Conservation (phyloP, 2,113 vertebrate genomes). For the Dendropsophus ebraccatus region DNA sequence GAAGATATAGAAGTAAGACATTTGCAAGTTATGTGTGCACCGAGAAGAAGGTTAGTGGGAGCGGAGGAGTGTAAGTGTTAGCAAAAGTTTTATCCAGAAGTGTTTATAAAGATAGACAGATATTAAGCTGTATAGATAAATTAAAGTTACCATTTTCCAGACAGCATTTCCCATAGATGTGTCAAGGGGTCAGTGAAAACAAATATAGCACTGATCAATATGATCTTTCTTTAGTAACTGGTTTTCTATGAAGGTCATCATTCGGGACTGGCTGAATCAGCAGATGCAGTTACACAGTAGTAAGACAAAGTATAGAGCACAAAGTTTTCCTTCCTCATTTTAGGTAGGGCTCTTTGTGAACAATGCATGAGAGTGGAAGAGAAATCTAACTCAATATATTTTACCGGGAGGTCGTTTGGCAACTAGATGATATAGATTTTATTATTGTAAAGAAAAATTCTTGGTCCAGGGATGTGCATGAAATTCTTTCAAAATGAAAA, state of each 20-base stretch:
- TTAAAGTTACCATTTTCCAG: not conserved
- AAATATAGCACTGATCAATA: not conserved
- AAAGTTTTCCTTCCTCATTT: not conserved
- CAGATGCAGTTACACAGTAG: not conserved
- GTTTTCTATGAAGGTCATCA: not conserved
- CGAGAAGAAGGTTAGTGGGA: no score
- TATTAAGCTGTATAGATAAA: not conserved
- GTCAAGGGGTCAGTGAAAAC: not conserved
- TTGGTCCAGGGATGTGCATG: no score
- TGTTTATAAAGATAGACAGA: not conserved
- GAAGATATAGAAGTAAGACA: not conserved
- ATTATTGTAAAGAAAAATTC: no score
- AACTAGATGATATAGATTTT: not conserved
- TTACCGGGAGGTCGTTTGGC: no score
- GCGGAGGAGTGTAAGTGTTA: not conserved
- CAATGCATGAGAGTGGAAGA: not conserved
- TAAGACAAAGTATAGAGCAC: not conserved
- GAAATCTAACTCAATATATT: not conserved
- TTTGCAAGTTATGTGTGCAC: not conserved
- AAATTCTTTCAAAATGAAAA: no score
- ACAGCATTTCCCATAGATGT: not conserved
- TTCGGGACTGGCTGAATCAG: not conserved
- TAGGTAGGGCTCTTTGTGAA: not conserved
- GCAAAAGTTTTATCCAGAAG: not conserved
- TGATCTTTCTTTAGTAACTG: not conserved